A percentile compares a stretch with the other conserved stretches of the same genome.
These are phyloP conservation scores for Thelaira solivaga DNA, from an alignment of 2,888 invertebrate genomes.

Conservation along the genomic window DNA sequence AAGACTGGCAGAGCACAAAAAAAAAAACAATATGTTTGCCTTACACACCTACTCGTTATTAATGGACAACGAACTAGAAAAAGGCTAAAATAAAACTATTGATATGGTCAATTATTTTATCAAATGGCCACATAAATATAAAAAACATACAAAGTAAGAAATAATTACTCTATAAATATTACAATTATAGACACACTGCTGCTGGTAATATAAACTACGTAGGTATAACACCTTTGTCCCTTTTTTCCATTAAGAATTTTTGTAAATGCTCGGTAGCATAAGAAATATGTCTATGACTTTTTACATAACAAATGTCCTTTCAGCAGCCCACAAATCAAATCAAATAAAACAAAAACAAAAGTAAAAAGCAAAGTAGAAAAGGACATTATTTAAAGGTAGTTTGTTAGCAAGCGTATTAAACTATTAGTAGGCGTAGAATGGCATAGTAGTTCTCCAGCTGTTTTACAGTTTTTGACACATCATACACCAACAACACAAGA, in stretches of 20 bases:
- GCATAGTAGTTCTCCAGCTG: slow-evolving; percentile 49
- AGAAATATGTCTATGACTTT: slow-evolving; percentile 27
- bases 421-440: slow-evolving; percentile 56
- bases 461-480: slow-evolving; percentile 21
- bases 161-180: slow-evolving; percentile 31
- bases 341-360: too few species aligned
- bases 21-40: slow-evolving; percentile 43
- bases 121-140: slow-evolving; percentile 38
- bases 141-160: slow-evolving; percentile 15
- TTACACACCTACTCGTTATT: slow-evolving; percentile 21
- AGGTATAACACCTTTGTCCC: slow-evolving; percentile 36
- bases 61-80: slow-evolving; percentile 63
- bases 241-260: not conserved
- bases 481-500: slow-evolving; percentile 45
- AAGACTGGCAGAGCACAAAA: slow-evolving; percentile 46
- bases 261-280: not conserved
- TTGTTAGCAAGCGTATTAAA: slow-evolving; percentile 52
- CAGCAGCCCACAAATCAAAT: slow-evolving; percentile 74
- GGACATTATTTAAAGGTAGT: slow-evolving; percentile 41
- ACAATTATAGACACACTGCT: slow-evolving; percentile 30
- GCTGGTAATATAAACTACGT: slow-evolving; percentile 9
- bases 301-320: slow-evolving; percentile 67
- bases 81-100: slow-evolving; percentile 72
- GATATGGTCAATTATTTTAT: slow-evolving; percentile 72
- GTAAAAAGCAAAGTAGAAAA: slow-evolving; percentile 22